These are phyloP conservation scores for Aplysina aerophoba DNA, from an alignment of 37 sponge, comb jelly and placozoan species.

Conservation along the genomic window DNA sequence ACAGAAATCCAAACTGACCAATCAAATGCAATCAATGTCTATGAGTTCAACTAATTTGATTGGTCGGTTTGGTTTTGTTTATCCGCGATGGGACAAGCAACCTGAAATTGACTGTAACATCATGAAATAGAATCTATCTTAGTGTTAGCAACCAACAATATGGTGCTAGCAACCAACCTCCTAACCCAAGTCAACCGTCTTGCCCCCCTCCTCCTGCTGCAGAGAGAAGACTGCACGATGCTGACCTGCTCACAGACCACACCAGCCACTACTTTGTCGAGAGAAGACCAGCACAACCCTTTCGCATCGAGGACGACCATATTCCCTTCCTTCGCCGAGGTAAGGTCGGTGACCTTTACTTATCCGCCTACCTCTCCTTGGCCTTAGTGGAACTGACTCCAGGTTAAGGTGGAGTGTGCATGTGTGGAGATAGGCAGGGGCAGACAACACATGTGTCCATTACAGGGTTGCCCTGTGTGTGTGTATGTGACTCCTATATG, in stretches of 20 bases:
- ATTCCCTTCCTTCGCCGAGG: slow-evolving; percentile 81
- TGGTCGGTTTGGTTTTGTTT: neutral
- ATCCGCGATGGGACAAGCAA: neutral
- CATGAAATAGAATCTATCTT: no score
- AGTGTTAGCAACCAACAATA: neutral
- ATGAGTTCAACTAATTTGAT: neutral
- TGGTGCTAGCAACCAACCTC: neutral
- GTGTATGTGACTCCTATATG: neutral
- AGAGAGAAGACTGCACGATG: slow-evolving; percentile 72
- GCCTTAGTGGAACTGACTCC: no score
- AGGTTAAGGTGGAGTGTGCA: no score
- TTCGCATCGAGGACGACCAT: slow-evolving; percentile 87
- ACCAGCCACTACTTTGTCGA: slow-evolving; percentile 44
- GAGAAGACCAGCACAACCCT: neutral
- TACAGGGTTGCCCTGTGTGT: neutral
- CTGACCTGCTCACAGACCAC: slow-evolving; percentile 50
- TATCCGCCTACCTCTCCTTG: no score
- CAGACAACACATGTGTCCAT: no score
- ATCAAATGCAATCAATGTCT: no score
- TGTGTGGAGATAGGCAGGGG: no score
- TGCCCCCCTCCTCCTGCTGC: neutral
- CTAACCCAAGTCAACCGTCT: neutral
- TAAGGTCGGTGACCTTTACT: neutral
- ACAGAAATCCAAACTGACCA: no score
- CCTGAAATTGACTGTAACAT: no score